Conservation (phyloP, 2,113 vertebrate species). For the Saguinus imperator region DNA sequence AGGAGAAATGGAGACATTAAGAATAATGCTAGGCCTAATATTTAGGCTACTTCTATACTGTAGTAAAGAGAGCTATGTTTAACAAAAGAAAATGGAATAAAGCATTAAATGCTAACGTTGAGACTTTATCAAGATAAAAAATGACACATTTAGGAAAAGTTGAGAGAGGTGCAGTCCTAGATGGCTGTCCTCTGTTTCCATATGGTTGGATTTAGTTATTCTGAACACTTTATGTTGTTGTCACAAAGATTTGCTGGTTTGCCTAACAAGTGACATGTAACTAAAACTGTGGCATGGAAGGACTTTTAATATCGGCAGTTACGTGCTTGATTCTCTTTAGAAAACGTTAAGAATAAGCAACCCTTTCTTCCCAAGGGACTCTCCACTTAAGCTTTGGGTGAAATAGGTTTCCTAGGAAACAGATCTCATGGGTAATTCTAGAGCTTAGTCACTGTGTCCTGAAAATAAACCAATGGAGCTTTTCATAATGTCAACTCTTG, state of each 20-base stretch:
- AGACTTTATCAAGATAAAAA: not conserved
- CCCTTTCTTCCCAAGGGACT: not conserved
- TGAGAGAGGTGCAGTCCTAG: not conserved
- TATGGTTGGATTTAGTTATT: not conserved
- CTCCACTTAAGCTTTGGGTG: slow-evolving; percentile 12
- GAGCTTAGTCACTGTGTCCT: not conserved
- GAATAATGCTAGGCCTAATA: not conserved
- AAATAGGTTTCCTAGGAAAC: slow-evolving; percentile 60
- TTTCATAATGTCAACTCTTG: slow-evolving; percentile 9
- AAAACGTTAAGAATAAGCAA: slow-evolving; percentile 7
- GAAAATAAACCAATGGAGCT: slow-evolving; percentile 28
- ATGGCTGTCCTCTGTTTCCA: not conserved
- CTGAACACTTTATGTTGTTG: not conserved
- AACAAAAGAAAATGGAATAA: not conserved
- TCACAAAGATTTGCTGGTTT: not conserved
- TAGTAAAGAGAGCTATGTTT: not conserved
- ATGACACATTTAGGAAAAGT: not conserved
- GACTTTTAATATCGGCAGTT: not conserved
- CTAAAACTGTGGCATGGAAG: not conserved
- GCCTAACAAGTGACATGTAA: not conserved
- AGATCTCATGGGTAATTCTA: slow-evolving; percentile 27
- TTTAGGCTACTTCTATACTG: not conserved
- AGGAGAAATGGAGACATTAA: not conserved
- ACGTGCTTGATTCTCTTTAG: slow-evolving; percentile 21
- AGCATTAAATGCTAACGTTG: not conserved